phyloP scores from a whole-genome alignment of 2,797 vertebrate genomes.

The Peromyscus aztecus region DNA sequence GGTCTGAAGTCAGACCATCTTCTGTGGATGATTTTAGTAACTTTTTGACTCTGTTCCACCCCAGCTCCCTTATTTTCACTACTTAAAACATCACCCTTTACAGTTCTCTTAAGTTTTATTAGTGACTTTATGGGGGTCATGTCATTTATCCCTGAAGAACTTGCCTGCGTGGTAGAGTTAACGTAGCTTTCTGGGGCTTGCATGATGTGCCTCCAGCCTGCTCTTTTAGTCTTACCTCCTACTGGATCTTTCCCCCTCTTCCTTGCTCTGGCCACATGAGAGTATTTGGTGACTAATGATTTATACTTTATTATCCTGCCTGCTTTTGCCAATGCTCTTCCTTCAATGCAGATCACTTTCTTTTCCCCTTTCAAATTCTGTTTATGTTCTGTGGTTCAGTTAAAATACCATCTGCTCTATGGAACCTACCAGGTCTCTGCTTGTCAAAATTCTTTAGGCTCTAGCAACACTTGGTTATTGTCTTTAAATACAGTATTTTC shows the following conservation, averaged over 20 bases:
- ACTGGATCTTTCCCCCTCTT: background rate
- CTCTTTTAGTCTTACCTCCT: background rate
- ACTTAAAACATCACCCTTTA: background rate
- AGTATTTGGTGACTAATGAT: background rate
- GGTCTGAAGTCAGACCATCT: background rate
- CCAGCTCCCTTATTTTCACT: background rate
- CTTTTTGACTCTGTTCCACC: background rate
- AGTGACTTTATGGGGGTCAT: background rate
- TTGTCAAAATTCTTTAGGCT: background rate
- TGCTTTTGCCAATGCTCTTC: background rate
- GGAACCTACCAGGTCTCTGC: background rate
- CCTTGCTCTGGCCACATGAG: background rate
- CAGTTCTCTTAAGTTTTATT: background rate
- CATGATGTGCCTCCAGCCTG: background rate
- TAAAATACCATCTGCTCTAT: conserved; percentile 24
- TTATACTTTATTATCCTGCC: background rate
- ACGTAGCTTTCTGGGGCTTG: background rate
- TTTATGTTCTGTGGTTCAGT: conserved; percentile 28
- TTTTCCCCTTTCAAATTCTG: conserved; percentile 44
- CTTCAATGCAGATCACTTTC: background rate
- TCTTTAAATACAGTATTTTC: background rate
- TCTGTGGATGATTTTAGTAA: conserved; percentile 9
- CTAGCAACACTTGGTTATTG: background rate
- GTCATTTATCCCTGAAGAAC: background rate
- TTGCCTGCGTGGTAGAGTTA: background rate